Percentiles rank a stretch among this genome's conserved stretches.
These are phyloP conservation scores for Poliocrania exsul DNA, from an alignment of 2,797 vertebrate species.

Conservation along the genomic window DNA sequence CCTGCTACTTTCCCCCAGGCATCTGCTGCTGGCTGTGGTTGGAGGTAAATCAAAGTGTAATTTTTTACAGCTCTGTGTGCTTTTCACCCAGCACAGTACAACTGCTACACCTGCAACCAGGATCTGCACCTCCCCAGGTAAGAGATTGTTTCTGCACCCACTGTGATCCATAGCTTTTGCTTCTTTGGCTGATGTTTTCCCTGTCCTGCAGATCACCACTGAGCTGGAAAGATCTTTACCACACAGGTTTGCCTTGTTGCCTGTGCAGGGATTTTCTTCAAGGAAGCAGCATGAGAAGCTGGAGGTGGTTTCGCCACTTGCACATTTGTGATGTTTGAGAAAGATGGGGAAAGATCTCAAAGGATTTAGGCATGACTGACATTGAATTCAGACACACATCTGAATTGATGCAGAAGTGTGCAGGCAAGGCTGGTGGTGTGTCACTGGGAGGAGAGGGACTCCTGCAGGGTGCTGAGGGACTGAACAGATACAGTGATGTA, in stretches of 20 bases:
- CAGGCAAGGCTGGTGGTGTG: slow-evolving; percentile 16
- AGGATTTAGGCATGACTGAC: slow-evolving; percentile 6
- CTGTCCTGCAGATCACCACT: background rate
- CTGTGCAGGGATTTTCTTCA: background rate
- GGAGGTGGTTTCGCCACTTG: background rate
- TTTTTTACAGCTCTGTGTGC: background rate
- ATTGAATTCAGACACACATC: background rate
- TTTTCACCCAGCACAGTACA: background rate
- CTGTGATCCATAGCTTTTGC: background rate
- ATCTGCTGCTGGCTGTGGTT: background rate
- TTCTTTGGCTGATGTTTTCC: background rate
- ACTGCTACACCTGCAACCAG: background rate
- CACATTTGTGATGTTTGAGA: background rate
- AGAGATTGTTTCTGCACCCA: background rate
- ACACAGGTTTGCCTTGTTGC: background rate
- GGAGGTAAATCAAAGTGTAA: background rate
- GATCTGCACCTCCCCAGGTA: background rate
- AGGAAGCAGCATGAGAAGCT: background rate
- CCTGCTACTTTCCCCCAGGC: background rate
- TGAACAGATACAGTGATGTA: background rate
- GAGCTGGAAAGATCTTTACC: background rate
- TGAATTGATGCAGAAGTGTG: background rate
- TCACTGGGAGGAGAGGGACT: background rate
- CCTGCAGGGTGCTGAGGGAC: background rate
- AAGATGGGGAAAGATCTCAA: background rate